Percentiles rank a stretch among this genome's conserved stretches.
Conservation (phyloP, 2,113 vertebrate genomes). For the Tauraco erythrolophus region DNA sequence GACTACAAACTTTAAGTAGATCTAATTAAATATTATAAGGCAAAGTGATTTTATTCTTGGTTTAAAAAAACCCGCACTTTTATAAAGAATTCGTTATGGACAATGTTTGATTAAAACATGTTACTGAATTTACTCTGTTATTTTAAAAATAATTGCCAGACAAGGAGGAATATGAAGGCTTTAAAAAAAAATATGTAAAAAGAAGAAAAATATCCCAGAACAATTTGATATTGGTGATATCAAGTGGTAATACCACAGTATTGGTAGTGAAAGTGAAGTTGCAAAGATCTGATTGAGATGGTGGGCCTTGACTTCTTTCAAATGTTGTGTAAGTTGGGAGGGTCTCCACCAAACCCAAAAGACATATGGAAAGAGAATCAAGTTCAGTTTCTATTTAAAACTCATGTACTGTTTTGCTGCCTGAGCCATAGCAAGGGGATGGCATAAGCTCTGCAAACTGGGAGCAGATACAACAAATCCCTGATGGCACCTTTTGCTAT, state of each 20-base stretch:
- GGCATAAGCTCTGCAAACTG: not conserved
- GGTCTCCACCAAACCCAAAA: not conserved
- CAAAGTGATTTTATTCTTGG: not conserved
- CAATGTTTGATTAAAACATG: not conserved
- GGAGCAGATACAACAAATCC: not conserved
- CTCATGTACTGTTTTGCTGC: not conserved
- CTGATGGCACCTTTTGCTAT: not conserved
- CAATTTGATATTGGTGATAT: not conserved
- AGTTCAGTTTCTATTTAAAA: not conserved
- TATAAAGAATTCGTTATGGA: not conserved
- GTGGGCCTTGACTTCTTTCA: not conserved
- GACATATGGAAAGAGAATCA: not conserved
- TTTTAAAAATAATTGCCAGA: not conserved
- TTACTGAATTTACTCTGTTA: not conserved
- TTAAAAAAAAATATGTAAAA: too few relatives aligned
- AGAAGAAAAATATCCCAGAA: fast-evolving
- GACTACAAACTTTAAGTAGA: not conserved
- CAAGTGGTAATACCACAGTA: not conserved
- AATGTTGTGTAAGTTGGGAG: fast-evolving
- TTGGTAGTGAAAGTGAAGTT: not conserved
- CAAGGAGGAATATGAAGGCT: not conserved
- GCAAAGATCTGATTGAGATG: fast-evolving
- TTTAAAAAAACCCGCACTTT: not conserved
- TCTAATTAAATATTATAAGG: not conserved
- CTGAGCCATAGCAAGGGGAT: not conserved